Conservation (phyloP, 2,888 invertebrate genomes). For the Cantharis flavilabris region DNA sequence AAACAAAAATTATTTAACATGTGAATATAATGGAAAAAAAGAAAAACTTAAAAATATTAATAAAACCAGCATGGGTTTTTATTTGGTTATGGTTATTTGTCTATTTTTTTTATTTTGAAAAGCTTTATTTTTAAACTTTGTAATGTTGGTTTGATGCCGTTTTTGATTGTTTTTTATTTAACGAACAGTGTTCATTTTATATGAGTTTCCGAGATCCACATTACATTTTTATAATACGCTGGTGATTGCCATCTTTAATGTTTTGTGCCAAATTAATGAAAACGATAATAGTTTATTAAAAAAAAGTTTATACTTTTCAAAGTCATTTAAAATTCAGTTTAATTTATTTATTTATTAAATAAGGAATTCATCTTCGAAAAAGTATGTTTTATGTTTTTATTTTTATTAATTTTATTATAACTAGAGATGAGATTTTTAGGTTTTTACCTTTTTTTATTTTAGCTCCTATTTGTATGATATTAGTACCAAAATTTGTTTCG, state of each 20-base stretch:
- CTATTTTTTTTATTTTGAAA: not conserved
- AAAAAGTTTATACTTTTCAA: not conserved
- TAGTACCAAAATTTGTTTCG: too few species aligned
- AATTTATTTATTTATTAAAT: not conserved
- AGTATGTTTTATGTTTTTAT: too few species aligned
- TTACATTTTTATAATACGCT: not conserved
- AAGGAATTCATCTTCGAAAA: not conserved
- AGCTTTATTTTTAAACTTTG: not conserved
- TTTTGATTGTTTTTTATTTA: not conserved
- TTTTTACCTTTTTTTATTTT: too few species aligned
- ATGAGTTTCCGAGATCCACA: not conserved
- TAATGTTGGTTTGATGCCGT: not conserved
- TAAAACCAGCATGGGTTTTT: slow-evolving; percentile 6
- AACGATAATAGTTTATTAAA: too few species aligned
- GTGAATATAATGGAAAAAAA: not conserved
- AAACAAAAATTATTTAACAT: not conserved
- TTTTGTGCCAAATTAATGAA: not conserved
- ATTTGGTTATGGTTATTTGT: not conserved
- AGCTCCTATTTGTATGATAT: too few species aligned
- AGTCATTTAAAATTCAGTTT: not conserved
- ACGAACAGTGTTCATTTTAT: not conserved
- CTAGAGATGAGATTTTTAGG: too few species aligned
- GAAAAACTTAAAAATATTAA: not conserved
- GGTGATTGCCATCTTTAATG: not conserved
- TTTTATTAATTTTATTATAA: too few species aligned